These are phyloP conservation scores for Coelopa frigida DNA, from an alignment of 1,140 invertebrate species.

Conservation along the genomic window DNA sequence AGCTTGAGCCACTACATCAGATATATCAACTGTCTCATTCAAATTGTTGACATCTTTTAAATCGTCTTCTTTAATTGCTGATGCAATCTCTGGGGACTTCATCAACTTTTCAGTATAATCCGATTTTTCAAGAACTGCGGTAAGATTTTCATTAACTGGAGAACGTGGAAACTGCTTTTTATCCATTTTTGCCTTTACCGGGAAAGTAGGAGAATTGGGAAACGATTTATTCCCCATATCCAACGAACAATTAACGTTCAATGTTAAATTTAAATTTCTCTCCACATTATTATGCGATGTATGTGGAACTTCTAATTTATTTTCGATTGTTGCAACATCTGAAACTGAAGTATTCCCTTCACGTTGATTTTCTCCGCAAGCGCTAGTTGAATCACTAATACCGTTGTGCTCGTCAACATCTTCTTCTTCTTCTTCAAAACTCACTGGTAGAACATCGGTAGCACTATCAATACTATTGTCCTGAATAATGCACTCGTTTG, in stretches of 20 bases:
- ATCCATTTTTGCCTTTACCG: slow-evolving; percentile 17
- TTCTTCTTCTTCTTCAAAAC: background rate
- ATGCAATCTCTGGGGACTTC: background rate
- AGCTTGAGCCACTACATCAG: background rate
- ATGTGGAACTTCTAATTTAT: background rate
- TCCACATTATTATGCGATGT: background rate
- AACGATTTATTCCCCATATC: slow-evolving; percentile 4
- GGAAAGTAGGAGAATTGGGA: slow-evolving; percentile 28
- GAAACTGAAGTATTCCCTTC: too few relatives aligned
- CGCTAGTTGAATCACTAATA: background rate
- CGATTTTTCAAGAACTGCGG: slow-evolving; percentile 12
- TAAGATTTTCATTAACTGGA: slow-evolving; percentile 13
- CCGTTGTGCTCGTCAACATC: too few relatives aligned
- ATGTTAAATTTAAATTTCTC: slow-evolving; percentile 9
- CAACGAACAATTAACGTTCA: slow-evolving; percentile 6
- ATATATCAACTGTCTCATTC: background rate
- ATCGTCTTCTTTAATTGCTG: background rate
- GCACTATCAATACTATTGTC: background rate
- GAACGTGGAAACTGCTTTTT: slow-evolving; percentile 26
- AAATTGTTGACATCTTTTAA: background rate
- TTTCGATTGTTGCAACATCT: background rate
- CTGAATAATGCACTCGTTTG: too few relatives aligned
- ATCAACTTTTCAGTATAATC: slow-evolving; percentile 7
- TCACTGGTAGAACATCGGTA: background rate
- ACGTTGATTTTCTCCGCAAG: background rate